Conservation (phyloP, 1,140 invertebrate species). For the Trichomalopsis sarcophagae region DNA sequence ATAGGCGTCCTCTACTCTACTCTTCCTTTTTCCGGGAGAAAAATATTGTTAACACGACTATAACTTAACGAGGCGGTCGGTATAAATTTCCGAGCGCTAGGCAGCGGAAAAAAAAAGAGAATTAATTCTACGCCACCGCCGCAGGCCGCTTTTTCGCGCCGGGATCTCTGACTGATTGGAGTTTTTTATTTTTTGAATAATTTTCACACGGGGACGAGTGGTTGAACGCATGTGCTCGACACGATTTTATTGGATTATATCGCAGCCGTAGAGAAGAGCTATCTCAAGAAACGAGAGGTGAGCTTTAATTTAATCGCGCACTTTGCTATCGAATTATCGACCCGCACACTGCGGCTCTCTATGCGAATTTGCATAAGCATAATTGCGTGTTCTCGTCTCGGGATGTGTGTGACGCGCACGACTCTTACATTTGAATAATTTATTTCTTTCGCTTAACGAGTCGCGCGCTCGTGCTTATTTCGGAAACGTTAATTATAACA, state of each 20-base stretch:
- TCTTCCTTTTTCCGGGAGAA: slow-evolving; percentile 1
- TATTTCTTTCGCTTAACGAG: background rate
- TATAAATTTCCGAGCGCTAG: background rate
- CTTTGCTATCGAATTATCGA: background rate
- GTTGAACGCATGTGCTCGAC: background rate
- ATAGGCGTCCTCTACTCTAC: background rate
- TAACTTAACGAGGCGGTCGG: slow-evolving; percentile 16
- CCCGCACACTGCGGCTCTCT: no score
- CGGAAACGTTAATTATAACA: no score
- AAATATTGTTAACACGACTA: slow-evolving; percentile 10
- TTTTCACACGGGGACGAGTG: no score
- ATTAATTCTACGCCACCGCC: background rate
- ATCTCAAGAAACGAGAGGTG: background rate
- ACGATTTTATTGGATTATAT: background rate
- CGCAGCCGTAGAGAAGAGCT: no score
- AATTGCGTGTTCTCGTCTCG: background rate
- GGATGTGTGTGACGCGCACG: background rate
- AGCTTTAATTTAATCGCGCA: background rate
- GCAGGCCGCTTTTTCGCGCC: background rate
- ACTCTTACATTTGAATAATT: background rate
- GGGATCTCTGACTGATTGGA: background rate
- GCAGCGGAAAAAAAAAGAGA: background rate
- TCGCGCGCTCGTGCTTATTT: no score
- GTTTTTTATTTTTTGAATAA: background rate
- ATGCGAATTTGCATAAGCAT: background rate